phyloP scores from a whole-genome alignment of 2,888 invertebrate species.

The Spicauda simplicius region DNA sequence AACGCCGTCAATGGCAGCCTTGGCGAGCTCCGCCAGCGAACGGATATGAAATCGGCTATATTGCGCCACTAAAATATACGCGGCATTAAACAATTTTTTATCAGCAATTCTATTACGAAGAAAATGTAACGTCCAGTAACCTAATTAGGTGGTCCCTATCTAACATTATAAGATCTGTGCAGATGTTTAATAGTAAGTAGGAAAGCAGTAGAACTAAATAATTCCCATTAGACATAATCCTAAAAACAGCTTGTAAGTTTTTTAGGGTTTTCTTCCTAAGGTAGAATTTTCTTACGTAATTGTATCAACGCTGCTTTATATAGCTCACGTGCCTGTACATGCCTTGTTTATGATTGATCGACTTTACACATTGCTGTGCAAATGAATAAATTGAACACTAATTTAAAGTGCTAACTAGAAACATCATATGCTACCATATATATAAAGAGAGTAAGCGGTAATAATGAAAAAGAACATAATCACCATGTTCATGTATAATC shows the following conservation, averaged over 20 bases:
- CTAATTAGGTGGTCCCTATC: neutral
- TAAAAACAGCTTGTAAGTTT: neutral
- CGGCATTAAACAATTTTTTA: neutral
- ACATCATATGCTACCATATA: neutral
- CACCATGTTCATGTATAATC: no score
- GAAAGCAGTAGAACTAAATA: neutral
- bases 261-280: neutral
- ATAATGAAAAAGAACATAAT: neutral
- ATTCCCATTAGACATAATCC: neutral
- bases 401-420: neutral
- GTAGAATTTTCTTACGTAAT: neutral
- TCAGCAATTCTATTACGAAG: neutral
- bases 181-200: no score
- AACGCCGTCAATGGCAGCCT: slow-evolving; percentile 22
- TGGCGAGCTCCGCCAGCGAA: slow-evolving; percentile 38
- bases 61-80: slow-evolving; percentile 43
- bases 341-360: neutral
- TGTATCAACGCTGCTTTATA: neutral
- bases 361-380: neutral
- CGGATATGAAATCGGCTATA: slow-evolving; percentile 55
- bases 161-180: no score
- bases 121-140: neutral
- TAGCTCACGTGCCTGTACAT: neutral
- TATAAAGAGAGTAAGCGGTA: neutral
- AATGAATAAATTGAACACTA: neutral